Base-by-base conservation (phyloP, 2,888 invertebrate species). In the Ennomos erosarius region DNA sequence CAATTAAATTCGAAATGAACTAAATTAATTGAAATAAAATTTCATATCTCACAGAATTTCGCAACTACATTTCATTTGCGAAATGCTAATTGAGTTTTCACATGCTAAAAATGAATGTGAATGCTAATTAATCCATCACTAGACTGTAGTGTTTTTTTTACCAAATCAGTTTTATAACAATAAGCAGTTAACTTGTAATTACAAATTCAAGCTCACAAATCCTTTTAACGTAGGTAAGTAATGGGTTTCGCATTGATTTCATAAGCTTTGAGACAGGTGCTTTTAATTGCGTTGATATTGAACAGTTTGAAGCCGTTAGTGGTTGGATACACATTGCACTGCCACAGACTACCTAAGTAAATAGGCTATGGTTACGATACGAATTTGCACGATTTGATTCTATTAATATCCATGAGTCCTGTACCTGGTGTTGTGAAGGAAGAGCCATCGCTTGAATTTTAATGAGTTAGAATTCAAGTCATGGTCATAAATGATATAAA, bases 281-380 rank as follows among this genome's bases (percentile, higher is more conserved):
- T 49, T 40, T 47, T 61, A 64, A 66, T 57, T 62, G 57, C 55
- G 38, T 36, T 36, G 56, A 36, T 49, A 55, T 55, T 45, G 34
- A 9, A 54, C 51, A 42, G 39, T 52, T 55, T 46, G 48, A 45
- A 56, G 48, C 52, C n/a, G 52, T 57, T 51, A 52, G 37, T 34
- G 46, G 48, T 53, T 42, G 4, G 35, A 53, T 58, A 53, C 43
- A 48, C 44, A 43, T 16, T 53, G 51, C 43, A 52, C 13, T 11
- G 26, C 16, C 38, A n/a, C 10, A 33, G 34, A 39, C 10, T 46
- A 26, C 26, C 6, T 26, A 26, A 6, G 6, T 6, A 5, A 6
- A 26, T 6, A 5, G 37, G 10, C 33, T 26, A 44, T 9, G 0
- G 26, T 26, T 26, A n/a, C n/a, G 16, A 16, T 10, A 44, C 12